These are phyloP conservation scores for Holothuria scabra DNA, from an alignment of 53 echinoderm and acorn worm species.

Conservation along the genomic window DNA sequence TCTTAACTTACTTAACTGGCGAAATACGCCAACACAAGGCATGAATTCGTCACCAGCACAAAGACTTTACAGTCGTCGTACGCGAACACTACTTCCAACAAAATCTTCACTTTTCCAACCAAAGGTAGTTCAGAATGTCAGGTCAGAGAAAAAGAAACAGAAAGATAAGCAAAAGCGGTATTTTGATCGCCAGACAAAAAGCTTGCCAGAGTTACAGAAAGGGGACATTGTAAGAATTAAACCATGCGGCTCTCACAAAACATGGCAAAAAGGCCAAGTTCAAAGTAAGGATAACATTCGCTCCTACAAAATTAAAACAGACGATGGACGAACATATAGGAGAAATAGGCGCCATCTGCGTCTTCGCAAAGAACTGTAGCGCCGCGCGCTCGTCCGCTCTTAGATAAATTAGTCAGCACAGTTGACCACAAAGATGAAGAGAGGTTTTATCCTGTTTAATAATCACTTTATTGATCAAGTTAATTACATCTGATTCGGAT, in stretches of 20 bases:
- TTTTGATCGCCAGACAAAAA: slow-evolving; percentile 49
- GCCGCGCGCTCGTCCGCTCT: too few relatives aligned
- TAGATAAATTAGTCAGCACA: too few relatives aligned
- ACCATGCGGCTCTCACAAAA: neutral
- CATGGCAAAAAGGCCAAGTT: slow-evolving; percentile 42
- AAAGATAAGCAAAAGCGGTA: slow-evolving; percentile 51
- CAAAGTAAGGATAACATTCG: slow-evolving; percentile 40
- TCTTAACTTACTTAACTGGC: slow-evolving; percentile 9
- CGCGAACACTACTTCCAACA: slow-evolving; percentile 54
- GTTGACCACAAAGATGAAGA: too few relatives aligned
- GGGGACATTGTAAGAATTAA: slow-evolving; percentile 9
- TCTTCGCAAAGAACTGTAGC: slow-evolving; percentile 10
- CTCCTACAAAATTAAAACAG: slow-evolving; percentile 64
- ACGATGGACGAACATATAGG: neutral
- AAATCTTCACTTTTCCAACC: slow-evolving; percentile 61
- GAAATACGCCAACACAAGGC: slow-evolving; percentile 48
- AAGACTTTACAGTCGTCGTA: slow-evolving; percentile 48
- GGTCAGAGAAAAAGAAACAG: neutral
- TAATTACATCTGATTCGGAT: too few relatives aligned
- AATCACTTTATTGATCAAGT: too few relatives aligned
- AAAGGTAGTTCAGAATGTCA: neutral
- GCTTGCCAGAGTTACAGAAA: slow-evolving; percentile 35
- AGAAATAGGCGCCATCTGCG: slow-evolving; percentile 10
- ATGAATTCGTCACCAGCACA: slow-evolving; percentile 69
- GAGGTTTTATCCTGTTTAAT: too few relatives aligned